These are phyloP conservation scores for Aethes cnicana DNA, from an alignment of 2,888 invertebrate genomes.

Conservation along the genomic window DNA sequence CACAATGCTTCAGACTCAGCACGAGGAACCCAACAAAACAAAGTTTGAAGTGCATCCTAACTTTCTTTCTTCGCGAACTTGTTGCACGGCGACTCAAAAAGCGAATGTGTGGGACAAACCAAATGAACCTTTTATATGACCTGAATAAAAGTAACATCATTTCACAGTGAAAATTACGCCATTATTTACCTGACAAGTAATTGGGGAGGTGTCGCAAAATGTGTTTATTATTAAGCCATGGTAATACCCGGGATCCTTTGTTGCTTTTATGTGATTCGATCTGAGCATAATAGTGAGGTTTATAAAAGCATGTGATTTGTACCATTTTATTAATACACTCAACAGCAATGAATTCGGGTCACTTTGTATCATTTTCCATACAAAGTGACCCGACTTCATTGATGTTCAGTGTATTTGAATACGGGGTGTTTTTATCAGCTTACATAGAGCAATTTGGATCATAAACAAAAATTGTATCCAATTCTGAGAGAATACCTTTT, in stretches of 20 bases:
- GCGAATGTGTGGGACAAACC: slow-evolving; percentile 54
- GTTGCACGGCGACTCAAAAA: slow-evolving; percentile 30
- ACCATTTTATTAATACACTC: neutral
- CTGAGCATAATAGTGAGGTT: neutral
- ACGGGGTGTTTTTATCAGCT: no score
- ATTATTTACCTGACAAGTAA: slow-evolving; percentile 25
- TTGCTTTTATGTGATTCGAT: neutral
- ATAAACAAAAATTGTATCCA: no score
- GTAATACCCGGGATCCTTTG: slow-evolving; percentile 9
- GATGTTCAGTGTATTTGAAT: no score
- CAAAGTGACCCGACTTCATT: no score
- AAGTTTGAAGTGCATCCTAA: slow-evolving; percentile 9
- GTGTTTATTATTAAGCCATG: slow-evolving; percentile 30
- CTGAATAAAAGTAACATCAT: slow-evolving; percentile 22
- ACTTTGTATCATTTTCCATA: no score
- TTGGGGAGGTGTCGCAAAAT: slow-evolving; percentile 32
- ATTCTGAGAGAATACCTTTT: no score
- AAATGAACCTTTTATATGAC: slow-evolving; percentile 43
- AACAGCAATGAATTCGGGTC: no score
- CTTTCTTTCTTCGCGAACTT: neutral
- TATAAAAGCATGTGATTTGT: neutral
- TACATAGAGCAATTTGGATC: no score
- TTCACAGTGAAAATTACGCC: neutral
- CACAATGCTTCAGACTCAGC: slow-evolving; percentile 10
- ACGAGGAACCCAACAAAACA: slow-evolving; percentile 3